These are phyloP conservation scores for Eudemis profundana DNA, from an alignment of 2,888 invertebrate species.

Conservation along the genomic window DNA sequence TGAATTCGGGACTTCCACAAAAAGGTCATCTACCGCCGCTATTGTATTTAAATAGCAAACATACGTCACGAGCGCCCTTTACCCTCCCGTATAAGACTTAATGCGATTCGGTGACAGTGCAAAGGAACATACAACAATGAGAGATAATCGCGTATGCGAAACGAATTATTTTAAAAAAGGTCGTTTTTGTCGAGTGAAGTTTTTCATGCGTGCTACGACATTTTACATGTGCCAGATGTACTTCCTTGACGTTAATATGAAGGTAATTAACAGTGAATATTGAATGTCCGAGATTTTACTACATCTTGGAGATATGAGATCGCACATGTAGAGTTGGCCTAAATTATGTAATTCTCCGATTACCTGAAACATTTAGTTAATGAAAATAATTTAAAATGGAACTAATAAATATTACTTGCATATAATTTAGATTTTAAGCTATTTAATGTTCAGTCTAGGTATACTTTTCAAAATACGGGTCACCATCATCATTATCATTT, in stretches of 20 bases:
- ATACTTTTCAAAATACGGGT: too few species aligned
- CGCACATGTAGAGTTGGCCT: neutral
- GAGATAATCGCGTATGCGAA: constrained; percentile 36
- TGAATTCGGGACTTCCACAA: constrained; percentile 11
- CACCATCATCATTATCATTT: too few species aligned
- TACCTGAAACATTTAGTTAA: too few species aligned
- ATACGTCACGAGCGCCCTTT: constrained; percentile 51
- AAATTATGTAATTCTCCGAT: neutral
- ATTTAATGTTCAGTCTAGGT: too few species aligned
- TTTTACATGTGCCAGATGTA: constrained; percentile 9
- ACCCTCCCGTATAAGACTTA: constrained; percentile 50
- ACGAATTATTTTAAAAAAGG: constrained; percentile 41
- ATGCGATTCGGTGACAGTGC: constrained; percentile 48
- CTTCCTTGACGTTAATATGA: constrained; percentile 35
- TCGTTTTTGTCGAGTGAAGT: constrained; percentile 33
- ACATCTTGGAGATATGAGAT: neutral
- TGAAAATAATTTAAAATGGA: too few species aligned
- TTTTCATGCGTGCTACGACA: constrained; percentile 16
- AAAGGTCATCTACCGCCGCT: constrained; percentile 45
- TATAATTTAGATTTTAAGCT: too few species aligned
- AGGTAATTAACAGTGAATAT: constrained; percentile 20
- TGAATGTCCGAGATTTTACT: neutral
- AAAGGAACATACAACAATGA: constrained; percentile 43
- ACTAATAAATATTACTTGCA: too few species aligned
- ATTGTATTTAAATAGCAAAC: constrained; percentile 47